Percentiles rank a stretch among this genome's conserved stretches.
phyloP scores from a whole-genome alignment of 2,888 invertebrate genomes.

The Heliconius erato region DNA sequence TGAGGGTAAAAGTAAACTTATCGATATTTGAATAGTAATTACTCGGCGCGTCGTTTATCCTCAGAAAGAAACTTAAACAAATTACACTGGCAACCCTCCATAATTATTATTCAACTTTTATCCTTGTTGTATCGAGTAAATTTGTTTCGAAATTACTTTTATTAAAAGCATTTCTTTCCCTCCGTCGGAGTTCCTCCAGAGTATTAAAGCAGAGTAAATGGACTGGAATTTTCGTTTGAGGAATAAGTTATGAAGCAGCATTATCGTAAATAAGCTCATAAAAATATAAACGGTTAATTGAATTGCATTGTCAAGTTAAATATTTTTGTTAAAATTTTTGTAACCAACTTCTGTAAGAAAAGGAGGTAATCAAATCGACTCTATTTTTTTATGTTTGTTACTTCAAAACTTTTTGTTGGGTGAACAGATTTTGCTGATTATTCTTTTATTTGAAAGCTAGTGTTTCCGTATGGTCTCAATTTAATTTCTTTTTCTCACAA shows the following conservation, averaged over 20 bases:
- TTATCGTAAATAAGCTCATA: slow-evolving; percentile 69
- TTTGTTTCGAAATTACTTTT: slow-evolving; percentile 81
- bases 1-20: slow-evolving; percentile 22
- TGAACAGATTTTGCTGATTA: no score
- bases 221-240: slow-evolving; percentile 79
- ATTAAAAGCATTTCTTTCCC: slow-evolving; percentile 83
- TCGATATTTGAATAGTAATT: slow-evolving; percentile 44
- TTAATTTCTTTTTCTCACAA: no score
- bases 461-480: no score
- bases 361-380: no score
- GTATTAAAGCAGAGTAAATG: slow-evolving; percentile 82
- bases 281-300: slow-evolving; percentile 28
- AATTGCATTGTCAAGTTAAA: not conserved
- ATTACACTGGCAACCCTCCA: slow-evolving; percentile 67
- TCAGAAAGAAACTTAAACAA: slow-evolving; percentile 68
- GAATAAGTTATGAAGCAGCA: slow-evolving; percentile 78
- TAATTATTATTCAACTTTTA: slow-evolving; percentile 82
- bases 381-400: no score
- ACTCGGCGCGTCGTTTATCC: slow-evolving; percentile 40
- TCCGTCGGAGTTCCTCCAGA: slow-evolving; percentile 68
- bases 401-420: no score
- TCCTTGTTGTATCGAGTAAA: slow-evolving; percentile 77
- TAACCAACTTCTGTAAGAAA: no score
- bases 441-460: no score
- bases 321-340: no score